Evolutionary conservation across 2,797 vertebrate genomes (phyloP).

Genomic region (Muscicapa striata): DNA sequence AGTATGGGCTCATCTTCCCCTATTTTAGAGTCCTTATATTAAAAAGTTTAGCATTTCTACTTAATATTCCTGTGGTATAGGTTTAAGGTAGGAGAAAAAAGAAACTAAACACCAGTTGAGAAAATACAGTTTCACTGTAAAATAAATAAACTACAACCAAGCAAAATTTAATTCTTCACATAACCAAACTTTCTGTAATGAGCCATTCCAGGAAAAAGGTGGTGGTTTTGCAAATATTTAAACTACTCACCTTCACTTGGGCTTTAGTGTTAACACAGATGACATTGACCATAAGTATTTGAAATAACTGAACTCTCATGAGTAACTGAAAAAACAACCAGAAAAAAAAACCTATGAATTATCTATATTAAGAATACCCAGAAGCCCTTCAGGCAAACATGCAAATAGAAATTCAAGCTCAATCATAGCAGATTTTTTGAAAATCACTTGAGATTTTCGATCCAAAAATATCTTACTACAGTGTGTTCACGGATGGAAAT

Average conservation of each 20-base stretch:
- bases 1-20: not conserved
- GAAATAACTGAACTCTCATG: not conserved
- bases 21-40: not conserved
- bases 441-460: constrained; percentile 7
- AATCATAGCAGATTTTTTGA: constrained; percentile 10
- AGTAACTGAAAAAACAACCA: not conserved
- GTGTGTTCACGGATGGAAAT: not conserved
- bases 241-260: not conserved
- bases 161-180: not conserved
- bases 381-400: not conserved
- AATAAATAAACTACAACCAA: not conserved
- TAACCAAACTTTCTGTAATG: not conserved
- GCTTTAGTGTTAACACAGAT: not conserved
- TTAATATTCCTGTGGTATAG: not conserved
- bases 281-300: not conserved
- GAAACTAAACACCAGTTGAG: not conserved
- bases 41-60: not conserved
- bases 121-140: not conserved
- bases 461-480: not conserved
- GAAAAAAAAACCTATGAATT: constrained; percentile 7
- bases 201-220: not conserved
- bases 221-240: not conserved
- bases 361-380: not conserved
- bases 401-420: not conserved
- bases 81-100: not conserved